phyloP scores from a whole-genome alignment of 2,888 invertebrate species.

The Xestia sexstrigata region DNA sequence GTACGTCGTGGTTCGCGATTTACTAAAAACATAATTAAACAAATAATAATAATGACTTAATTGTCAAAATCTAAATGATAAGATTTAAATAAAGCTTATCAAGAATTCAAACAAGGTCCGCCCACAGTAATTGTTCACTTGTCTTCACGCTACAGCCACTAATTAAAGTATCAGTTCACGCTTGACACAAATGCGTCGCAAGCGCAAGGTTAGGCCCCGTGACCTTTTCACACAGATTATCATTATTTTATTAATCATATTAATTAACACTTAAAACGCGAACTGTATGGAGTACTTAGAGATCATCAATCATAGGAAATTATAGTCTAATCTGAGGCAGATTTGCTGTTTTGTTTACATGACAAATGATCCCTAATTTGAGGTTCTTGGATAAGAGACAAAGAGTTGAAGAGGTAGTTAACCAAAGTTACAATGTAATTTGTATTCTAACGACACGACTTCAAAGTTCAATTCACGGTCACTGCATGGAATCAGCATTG shows the following conservation, averaged over 20 bases:
- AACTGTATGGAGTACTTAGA: slow-evolving; percentile 36
- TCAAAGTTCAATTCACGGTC: background rate
- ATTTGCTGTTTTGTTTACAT: slow-evolving; percentile 56
- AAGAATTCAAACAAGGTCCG: slow-evolving; percentile 31
- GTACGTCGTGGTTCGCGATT: too few relatives aligned
- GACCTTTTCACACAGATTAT: slow-evolving; percentile 78
- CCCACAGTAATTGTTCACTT: slow-evolving; percentile 55
- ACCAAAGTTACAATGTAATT: slow-evolving; percentile 13
- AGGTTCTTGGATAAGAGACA: slow-evolving; percentile 10
- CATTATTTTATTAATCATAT: slow-evolving; percentile 78
- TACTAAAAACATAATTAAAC: too few relatives aligned
- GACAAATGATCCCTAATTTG: slow-evolving; percentile 60
- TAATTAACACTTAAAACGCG: slow-evolving; percentile 63
- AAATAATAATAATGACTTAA: too few relatives aligned
- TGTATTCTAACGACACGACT: slow-evolving; percentile 3
- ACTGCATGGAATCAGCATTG: background rate
- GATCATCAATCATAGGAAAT: slow-evolving; percentile 68
- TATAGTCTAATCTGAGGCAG: slow-evolving; percentile 50
- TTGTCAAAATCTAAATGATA: too few relatives aligned
- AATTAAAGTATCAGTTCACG: slow-evolving; percentile 58
- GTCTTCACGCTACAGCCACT: slow-evolving; percentile 32
- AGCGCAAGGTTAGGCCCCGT: slow-evolving; percentile 61
- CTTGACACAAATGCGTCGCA: slow-evolving; percentile 60
- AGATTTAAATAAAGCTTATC: slow-evolving; percentile 21
- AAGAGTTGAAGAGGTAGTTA: slow-evolving; percentile 26